A percentile compares a stretch with the other conserved stretches of the same genome.
These are phyloP conservation scores for Naja naja DNA, from an alignment of 2,113 vertebrate species.

Conservation along the genomic window DNA sequence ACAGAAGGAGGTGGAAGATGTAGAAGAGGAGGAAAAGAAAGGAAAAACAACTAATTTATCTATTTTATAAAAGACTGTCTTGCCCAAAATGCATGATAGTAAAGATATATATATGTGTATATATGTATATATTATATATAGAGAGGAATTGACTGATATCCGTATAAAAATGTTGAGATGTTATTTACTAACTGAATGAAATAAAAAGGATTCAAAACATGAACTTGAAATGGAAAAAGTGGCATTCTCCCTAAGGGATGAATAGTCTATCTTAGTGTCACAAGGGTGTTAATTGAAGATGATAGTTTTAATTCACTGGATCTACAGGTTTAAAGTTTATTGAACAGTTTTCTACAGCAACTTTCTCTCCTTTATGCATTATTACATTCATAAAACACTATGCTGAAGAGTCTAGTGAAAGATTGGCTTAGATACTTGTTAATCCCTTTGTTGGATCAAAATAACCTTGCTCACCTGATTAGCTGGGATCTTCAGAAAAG, in stretches of 20 bases:
- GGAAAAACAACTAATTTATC: background rate
- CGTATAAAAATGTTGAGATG: background rate
- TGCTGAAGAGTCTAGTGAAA: background rate
- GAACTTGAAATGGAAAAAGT: background rate
- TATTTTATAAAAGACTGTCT: background rate
- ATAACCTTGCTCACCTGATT: background rate
- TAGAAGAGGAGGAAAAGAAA: background rate
- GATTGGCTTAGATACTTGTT: background rate
- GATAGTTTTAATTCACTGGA: background rate
- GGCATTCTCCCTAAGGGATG: background rate
- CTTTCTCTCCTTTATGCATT: background rate
- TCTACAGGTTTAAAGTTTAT: background rate
- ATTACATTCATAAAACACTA: background rate
- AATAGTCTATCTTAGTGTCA: background rate
- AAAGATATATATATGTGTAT: background rate
- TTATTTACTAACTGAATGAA: background rate
- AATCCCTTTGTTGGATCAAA: background rate
- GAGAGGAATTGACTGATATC: background rate
- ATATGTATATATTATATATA: background rate
- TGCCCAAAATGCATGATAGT: background rate
- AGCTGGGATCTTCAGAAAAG: background rate
- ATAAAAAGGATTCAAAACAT: background rate
- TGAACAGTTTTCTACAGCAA: background rate
- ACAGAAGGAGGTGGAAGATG: background rate
- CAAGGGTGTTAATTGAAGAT: background rate